Evolutionary conservation across 2,113 vertebrate species (phyloP).

Genomic region (Stegastes partitus): DNA sequence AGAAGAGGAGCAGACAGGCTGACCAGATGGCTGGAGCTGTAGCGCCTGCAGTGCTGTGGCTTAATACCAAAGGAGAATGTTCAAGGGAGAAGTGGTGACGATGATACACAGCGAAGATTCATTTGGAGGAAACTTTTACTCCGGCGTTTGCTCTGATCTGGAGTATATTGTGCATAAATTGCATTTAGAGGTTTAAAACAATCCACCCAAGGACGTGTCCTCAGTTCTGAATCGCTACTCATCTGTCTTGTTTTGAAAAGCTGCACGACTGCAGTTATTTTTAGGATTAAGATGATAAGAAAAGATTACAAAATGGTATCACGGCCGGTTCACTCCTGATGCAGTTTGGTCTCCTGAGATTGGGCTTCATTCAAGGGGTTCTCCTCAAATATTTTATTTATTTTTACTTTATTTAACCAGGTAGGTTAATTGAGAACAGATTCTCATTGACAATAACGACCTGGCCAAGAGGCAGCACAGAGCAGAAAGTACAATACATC

Average conservation of each 20-base stretch:
- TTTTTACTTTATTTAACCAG: too few relatives aligned
- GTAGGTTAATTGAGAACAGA: too few relatives aligned
- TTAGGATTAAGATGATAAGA: background rate
- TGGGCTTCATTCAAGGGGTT: background rate
- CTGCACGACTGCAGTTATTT: background rate
- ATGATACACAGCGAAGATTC: slow-evolving; percentile 7
- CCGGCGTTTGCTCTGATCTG: slow-evolving; percentile 1
- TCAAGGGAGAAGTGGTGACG: slow-evolving; percentile 40
- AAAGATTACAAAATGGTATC: background rate
- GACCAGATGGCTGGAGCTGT: slow-evolving; percentile 82
- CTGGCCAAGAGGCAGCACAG: too few relatives aligned
- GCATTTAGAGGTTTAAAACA: background rate
- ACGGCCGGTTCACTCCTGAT: background rate
- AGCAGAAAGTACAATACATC: too few relatives aligned
- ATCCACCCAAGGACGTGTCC: background rate
- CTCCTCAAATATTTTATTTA: background rate
- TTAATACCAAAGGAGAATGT: slow-evolving; percentile 65
- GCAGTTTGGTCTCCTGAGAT: background rate
- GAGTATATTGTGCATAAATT: background rate
- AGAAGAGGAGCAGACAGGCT: slow-evolving; percentile 74
- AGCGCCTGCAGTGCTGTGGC: slow-evolving; percentile 71
- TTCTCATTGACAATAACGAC: too few relatives aligned
- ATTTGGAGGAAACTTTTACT: slow-evolving; percentile 25
- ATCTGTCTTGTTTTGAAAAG: background rate
- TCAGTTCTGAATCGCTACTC: background rate